Conservation (phyloP, 2,888 invertebrate species). For the Himalopsyche kuldschensis region DNA sequence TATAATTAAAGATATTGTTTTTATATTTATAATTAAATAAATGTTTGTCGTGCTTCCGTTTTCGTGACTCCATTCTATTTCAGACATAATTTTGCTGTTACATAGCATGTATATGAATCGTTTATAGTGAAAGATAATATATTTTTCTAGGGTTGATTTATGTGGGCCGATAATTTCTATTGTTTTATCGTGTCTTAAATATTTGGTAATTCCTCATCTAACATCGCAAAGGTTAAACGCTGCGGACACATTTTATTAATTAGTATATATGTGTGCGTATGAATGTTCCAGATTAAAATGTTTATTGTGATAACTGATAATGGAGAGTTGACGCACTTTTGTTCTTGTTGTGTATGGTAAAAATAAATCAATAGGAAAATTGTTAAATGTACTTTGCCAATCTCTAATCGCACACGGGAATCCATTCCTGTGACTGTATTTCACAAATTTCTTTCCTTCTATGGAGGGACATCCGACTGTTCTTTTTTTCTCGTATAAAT, state of each 20-base stretch:
- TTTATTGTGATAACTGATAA: neutral
- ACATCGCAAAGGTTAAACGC: neutral
- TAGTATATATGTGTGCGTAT: neutral
- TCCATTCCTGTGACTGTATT: neutral
- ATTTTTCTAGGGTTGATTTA: constrained; percentile 37
- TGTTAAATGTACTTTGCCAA: neutral
- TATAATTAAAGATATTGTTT: neutral
- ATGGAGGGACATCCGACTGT: neutral
- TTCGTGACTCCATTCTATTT: constrained; percentile 16
- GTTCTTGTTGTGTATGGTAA: neutral
- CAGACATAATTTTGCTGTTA: neutral
- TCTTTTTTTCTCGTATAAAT: neutral
- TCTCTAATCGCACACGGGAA: neutral
- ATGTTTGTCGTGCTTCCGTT: constrained; percentile 36
- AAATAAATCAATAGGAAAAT: neutral
- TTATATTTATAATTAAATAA: neutral
- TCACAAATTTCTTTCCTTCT: neutral
- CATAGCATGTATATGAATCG: constrained; percentile 19
- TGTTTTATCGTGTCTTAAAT: constrained; percentile 20
- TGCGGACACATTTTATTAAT: neutral
- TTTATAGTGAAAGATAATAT: constrained; percentile 35
- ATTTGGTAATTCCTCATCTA: neutral
- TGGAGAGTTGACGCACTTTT: neutral
- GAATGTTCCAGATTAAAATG: neutral
- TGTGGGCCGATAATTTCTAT: constrained; percentile 27